A percentile compares a stretch with the other conserved stretches of the same genome.
phyloP scores from a whole-genome alignment of 2,797 vertebrate genomes.

The Pseudochirops cupreus region DNA sequence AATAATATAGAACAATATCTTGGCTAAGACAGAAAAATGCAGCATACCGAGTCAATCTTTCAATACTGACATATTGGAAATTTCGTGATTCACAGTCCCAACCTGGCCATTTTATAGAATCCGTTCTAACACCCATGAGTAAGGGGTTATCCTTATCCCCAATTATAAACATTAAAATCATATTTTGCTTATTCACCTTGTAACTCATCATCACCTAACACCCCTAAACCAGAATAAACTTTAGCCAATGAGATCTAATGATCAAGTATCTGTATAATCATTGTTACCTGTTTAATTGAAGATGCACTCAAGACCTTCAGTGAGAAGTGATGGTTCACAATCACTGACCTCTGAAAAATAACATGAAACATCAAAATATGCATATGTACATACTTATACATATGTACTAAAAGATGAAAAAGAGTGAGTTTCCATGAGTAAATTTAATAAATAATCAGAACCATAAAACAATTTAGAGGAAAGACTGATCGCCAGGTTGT shows the following conservation, averaged over 20 bases:
- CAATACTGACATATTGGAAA: not conserved
- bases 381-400: not conserved
- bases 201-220: not conserved
- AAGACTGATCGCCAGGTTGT: slow-evolving; percentile 12
- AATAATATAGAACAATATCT: not conserved
- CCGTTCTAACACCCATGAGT: not conserved
- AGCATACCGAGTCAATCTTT: not conserved
- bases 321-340: not conserved
- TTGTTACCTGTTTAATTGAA: not conserved
- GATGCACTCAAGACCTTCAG: not conserved
- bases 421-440: not conserved
- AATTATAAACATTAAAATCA: not conserved
- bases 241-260: not conserved
- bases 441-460: not conserved
- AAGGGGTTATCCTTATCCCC: not conserved
- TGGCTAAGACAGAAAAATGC: not conserved
- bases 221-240: not conserved
- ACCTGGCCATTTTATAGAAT: not conserved
- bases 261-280: not conserved
- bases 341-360: not conserved
- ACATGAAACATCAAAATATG: not conserved
- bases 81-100: not conserved
- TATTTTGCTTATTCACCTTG: not conserved
- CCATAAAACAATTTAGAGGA: slow-evolving; percentile 56
- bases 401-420: not conserved